Base-by-base conservation (phyloP, 1,140 invertebrate genomes). In the Aphelenchoides besseyi region DNA sequence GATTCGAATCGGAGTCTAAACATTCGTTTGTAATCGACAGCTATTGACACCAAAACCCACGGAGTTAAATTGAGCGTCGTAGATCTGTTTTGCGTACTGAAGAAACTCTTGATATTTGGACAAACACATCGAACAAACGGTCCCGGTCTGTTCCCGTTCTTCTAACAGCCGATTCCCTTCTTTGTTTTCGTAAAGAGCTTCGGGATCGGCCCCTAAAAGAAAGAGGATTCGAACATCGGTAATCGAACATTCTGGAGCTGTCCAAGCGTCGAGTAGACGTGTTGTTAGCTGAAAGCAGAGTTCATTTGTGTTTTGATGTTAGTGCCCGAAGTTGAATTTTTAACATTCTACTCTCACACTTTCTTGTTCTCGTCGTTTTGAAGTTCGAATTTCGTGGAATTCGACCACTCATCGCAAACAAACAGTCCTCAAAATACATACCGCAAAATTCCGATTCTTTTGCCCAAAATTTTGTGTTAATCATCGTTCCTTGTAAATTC, bases 201-300 rank as follows among this genome's bases (percentile, higher is more conserved):
- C 18, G 18, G 79, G 79, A 57, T 81, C 70, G 12, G 79, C 79
- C 28, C 78, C 77, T 53, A 76, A 36, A 18, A 68, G 53, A 36
- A 81, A 59, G 18, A 81, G 70, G 30, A 81, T 71, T 61, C 80
- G 63, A n/a, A 69, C 71, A 57, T 81, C 79, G 23, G 79, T 79
- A 35, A 81, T 81, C 2, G 80, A 75, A 28, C 74, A 73, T 53
- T 82, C 72, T 5, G 79, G 79, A 30, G 69, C 41, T 53, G 73
- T 72, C 79, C 79, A 81, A 3, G 74, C 52, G 33, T 81, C 80
- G 5, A 66, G 18, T 26, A 81, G 67, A 48, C 76, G 78, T 41
- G 73, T 32, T 29, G 73, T 55, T 33, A 82, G 53, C 79, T 81
- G 64, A 72, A 79, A 78, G 9, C 23, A 23, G 28, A 12, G 35